Conservation (phyloP, 2,113 vertebrate species). For the Pomatostomus ruficeps region DNA sequence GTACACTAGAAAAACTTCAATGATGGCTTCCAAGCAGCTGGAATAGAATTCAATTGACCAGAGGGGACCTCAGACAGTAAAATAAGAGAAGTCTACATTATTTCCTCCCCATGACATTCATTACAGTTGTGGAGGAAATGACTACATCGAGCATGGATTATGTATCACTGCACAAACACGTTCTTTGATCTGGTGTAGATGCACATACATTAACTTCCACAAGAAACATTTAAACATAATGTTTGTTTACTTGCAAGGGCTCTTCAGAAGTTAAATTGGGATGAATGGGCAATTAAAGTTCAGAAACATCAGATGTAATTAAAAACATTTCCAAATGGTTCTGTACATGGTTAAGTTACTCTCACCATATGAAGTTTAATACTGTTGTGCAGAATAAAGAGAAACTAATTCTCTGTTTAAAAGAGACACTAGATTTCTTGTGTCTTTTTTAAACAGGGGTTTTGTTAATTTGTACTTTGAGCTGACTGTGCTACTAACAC, state of each 20-base stretch:
- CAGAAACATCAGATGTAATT: background rate
- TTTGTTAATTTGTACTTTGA: background rate
- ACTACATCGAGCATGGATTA: background rate
- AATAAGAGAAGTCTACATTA: background rate
- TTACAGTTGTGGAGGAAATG: background rate
- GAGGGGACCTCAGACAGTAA: background rate
- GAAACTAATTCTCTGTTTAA: background rate
- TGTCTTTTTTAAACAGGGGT: background rate
- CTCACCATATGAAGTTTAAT: background rate
- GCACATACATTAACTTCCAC: background rate
- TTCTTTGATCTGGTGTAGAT: background rate
- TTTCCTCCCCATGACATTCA: background rate
- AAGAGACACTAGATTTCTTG: background rate
- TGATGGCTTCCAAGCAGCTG: background rate
- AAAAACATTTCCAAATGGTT: background rate
- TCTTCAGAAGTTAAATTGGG: background rate
- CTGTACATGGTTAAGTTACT: background rate
- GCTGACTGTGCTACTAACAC: background rate
- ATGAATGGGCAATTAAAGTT: background rate
- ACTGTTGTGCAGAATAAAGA: background rate
- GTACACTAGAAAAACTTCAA: background rate
- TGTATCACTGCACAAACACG: background rate
- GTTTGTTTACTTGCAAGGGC: background rate
- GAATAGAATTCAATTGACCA: background rate
- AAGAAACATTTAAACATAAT: background rate